These are phyloP conservation scores for Alethe diademata DNA, from an alignment of 2,113 vertebrate species.

Conservation along the genomic window DNA sequence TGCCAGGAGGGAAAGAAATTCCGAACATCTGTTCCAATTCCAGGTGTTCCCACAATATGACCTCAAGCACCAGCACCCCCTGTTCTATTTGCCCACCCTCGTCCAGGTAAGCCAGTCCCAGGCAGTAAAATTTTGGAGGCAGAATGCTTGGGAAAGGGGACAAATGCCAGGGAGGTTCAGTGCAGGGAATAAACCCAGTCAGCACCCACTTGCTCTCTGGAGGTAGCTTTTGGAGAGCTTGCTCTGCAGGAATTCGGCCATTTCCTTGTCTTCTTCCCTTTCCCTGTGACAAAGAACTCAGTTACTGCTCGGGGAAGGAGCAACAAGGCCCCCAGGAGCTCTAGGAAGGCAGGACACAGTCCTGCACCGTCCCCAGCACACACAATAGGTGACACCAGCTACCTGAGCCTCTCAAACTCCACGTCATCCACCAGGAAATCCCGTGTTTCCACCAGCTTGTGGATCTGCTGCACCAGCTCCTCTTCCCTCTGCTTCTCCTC, in stretches of 20 bases:
- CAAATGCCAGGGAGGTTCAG: neutral
- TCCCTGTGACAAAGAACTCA: constrained; percentile 70
- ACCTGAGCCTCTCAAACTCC: constrained; percentile 90
- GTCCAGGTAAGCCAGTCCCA: neutral
- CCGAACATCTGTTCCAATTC: rapidly evolving
- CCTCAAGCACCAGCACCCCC: neutral
- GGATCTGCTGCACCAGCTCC: constrained; percentile 86
- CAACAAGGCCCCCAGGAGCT: neutral
- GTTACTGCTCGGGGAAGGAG: neutral
- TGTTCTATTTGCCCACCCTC: neutral
- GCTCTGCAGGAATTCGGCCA: constrained; percentile 86
- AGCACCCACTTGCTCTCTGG: constrained; percentile 77
- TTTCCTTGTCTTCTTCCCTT: constrained; percentile 88
- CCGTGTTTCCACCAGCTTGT: constrained; percentile 88
- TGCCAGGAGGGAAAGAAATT: neutral
- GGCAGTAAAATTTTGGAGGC: neutral
- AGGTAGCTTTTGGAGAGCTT: constrained; percentile 78
- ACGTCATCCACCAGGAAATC: constrained; percentile 91
- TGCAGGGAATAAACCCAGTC: neutral
- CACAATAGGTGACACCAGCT: neutral
- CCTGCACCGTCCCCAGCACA: neutral
- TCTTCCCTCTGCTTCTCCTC: constrained; percentile 85
- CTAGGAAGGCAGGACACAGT: neutral
- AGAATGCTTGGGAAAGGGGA: neutral
- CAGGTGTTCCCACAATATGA: neutral